Evolutionary conservation across 2,113 vertebrate genomes (phyloP).

Genomic region (Stigmatopora argus): DNA sequence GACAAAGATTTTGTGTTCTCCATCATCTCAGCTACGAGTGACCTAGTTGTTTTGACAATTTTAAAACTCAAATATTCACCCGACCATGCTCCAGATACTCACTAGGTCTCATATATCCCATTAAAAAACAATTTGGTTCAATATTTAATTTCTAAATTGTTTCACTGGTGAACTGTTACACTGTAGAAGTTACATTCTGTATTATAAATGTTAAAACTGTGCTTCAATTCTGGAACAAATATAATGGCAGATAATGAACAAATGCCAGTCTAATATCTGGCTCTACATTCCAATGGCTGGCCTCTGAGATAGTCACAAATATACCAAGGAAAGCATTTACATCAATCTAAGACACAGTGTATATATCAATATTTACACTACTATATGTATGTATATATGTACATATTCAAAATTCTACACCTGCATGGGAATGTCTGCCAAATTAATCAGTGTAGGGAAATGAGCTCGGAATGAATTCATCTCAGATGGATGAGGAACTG

Average conservation of each 20-base stretch:
- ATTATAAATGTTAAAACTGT: slow-evolving; percentile 8
- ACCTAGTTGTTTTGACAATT: no score
- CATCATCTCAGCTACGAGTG: no score
- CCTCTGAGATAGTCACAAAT: slow-evolving; percentile 15
- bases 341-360: slow-evolving; percentile 33
- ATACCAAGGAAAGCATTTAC: slow-evolving; percentile 30
- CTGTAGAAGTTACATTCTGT: background rate
- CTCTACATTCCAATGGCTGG: slow-evolving; percentile 31
- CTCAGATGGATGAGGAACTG: slow-evolving; percentile 42
- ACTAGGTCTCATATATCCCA: no score
- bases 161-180: background rate
- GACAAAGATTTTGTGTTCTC: no score
- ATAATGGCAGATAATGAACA: slow-evolving; percentile 22
- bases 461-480: slow-evolving; percentile 61
- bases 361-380: slow-evolving; percentile 27
- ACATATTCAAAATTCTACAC: slow-evolving; percentile 32
- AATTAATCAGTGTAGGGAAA: slow-evolving; percentile 56
- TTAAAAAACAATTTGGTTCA: background rate
- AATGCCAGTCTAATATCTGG: slow-evolving; percentile 26
- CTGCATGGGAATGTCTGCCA: slow-evolving; percentile 52
- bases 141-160: background rate
- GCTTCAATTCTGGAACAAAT: slow-evolving; percentile 26
- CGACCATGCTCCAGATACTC: no score
- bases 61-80: no score
- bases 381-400: no score